Evolutionary conservation across 92 coral and sea anemone genomes (phyloP).

Genomic region (Micromussa lordhowensis): DNA sequence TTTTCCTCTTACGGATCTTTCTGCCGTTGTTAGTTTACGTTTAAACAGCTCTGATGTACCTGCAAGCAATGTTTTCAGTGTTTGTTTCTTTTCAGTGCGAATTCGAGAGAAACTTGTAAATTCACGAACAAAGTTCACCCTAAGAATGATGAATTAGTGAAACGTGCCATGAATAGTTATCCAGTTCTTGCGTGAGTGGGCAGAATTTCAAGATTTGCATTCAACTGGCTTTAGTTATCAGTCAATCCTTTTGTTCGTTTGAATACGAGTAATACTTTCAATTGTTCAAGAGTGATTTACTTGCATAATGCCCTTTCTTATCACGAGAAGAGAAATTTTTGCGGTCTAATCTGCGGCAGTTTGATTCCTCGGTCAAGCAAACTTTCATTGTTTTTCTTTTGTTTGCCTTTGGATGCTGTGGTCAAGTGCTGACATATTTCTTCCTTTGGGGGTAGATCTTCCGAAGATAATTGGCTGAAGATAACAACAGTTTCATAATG

Average conservation of each 20-base stretch:
- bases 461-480: conserved; percentile 28
- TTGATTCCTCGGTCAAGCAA: conserved; percentile 9
- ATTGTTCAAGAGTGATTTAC: conserved; percentile 19
- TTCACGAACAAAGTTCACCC: neutral
- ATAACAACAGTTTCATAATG: conserved; percentile 22
- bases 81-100: neutral
- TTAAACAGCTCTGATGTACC: neutral
- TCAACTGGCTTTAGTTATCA: conserved; percentile 8
- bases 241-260: conserved; percentile 13
- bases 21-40: neutral
- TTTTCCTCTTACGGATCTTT: neutral
- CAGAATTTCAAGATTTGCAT: conserved; percentile 16
- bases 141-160: neutral
- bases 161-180: neutral
- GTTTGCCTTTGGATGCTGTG: conserved; percentile 5
- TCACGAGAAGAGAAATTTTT: conserved; percentile 21
- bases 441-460: conserved; percentile 1
- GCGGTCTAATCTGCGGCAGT: conserved; percentile 20
- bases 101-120: neutral
- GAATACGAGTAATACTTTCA: conserved; percentile 19
- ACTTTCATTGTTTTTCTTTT: conserved; percentile 31
- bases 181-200: conserved; percentile 17
- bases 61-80: neutral
- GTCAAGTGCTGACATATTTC: conserved; percentile 16
- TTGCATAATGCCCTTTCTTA: conserved; percentile 15